Percentiles rank a stretch among this genome's conserved stretches.
Evolutionary conservation across 2,113 vertebrate species (phyloP).

Genomic region (Orthonyx spaldingii): DNA sequence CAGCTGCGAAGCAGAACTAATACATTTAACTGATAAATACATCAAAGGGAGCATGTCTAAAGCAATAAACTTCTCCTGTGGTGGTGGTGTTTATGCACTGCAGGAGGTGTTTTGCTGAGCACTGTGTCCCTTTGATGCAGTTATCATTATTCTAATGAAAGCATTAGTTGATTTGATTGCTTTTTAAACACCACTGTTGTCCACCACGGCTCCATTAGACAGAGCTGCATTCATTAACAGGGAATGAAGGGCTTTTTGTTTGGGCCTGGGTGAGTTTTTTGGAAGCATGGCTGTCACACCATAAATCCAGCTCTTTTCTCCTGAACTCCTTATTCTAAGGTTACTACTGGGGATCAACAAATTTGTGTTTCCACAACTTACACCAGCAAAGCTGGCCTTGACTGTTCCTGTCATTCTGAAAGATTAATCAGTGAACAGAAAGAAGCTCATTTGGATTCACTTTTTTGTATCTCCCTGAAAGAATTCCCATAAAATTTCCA

Average conservation of each 20-base stretch:
- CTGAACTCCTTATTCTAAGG: neutral
- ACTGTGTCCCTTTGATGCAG: conserved; percentile 55
- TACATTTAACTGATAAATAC: conserved; percentile 68
- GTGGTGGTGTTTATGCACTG: conserved; percentile 47
- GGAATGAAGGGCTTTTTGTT: neutral
- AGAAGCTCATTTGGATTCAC: neutral
- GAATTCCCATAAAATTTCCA: neutral
- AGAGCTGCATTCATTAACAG: neutral
- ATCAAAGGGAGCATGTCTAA: conserved; percentile 65
- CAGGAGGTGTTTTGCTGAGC: conserved; percentile 27
- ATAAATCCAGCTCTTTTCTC: neutral
- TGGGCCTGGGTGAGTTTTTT: neutral
- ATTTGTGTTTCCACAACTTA: neutral
- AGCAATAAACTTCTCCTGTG: conserved; percentile 66
- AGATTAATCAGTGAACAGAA: neutral
- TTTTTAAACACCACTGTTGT: conserved; percentile 50
- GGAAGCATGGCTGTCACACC: neutral
- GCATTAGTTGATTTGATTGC: conserved; percentile 57
- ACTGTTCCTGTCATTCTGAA: neutral
- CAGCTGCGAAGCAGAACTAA: conserved; percentile 64
- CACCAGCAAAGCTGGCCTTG: neutral
- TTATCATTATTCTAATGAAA: conserved; percentile 61
- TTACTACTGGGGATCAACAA: neutral
- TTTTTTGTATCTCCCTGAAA: neutral
- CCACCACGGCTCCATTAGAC: neutral